Conservation (phyloP, 2,797 vertebrate species). For the Aselliscus stoliczkanus region DNA sequence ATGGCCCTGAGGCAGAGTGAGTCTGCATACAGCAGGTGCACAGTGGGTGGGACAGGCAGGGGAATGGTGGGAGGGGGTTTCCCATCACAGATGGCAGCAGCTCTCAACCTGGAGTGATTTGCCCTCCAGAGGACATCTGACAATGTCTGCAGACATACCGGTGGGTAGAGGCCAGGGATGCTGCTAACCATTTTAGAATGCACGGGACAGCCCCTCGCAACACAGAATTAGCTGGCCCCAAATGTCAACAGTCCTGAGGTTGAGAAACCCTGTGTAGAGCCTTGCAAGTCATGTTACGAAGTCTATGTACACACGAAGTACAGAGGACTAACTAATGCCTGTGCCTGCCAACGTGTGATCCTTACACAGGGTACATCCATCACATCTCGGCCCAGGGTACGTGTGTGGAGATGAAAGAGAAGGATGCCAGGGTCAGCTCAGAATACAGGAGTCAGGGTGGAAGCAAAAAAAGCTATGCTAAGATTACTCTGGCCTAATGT, state of each 20-base stretch:
- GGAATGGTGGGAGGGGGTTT: no score
- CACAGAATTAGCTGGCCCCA: neutral
- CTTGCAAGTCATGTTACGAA: neutral
- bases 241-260: fast-evolving
- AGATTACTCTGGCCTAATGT: neutral
- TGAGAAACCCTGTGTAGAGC: neutral
- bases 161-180: neutral
- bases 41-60: neutral
- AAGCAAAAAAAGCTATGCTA: neutral
- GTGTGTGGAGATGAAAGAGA: neutral
- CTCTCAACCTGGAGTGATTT: neutral
- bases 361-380: neutral
- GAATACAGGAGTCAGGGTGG: neutral
- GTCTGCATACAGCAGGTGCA: fast-evolving
- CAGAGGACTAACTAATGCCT: no score
- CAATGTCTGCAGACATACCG: neutral
- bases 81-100: no score
- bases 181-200: neutral
- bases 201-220: neutral
- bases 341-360: neutral
- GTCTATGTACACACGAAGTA: neutral
- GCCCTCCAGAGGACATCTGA: neutral
- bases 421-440: neutral
- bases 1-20: neutral
- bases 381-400: neutral